Base-by-base conservation (phyloP, 2,888 invertebrate genomes). In the Lydus trimaculatus region DNA sequence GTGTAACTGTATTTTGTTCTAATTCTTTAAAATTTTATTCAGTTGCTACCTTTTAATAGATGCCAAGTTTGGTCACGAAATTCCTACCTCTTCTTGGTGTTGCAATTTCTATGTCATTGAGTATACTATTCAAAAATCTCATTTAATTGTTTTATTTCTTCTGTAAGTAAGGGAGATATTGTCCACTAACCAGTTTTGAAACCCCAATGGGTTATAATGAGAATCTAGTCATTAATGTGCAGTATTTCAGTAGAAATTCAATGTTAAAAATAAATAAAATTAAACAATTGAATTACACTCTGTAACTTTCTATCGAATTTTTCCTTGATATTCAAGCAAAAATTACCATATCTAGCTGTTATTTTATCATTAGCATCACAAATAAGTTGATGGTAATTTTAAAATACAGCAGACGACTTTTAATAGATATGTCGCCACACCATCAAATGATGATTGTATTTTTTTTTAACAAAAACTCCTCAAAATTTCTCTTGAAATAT, bases 341-440 rank as follows among this genome's bases (percentile, higher is more conserved):
- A 60, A 60, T 60, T 58, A 31, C 64, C 28, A 61, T 61, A 9
- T 62, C 31, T 17, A 8, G 25, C 6, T 36, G 36, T 62, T 43
- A 48, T 62, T 39, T 62, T 48, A 36, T 63, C 65, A 69, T 69
- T 69, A 69, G 61, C 69, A 69, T 69, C 61, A 61, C 69, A 69
- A 66, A 69, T 69, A 65, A 66, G 60, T 48, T 60, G 31, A 61
- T 62, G 31, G 65, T 20, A 58, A 69, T 65, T 69, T 69, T 62
- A 62, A 65, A 63, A 61, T 61, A 61, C 23, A 23, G 36, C 43
- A 39, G 59, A 52, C 48, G 59, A 69, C 65, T 69, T 65, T 65
- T 60, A 65, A 65, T 65, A n/a, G 59, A 69, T 69, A 69, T 65
- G 48, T 69, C 69, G 31, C 65, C 61, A 65, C 69, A 23, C 65